Percentiles rank a stretch among this genome's conserved stretches.
Evolutionary conservation across 2,888 invertebrate genomes (phyloP).

Genomic region (Germaria angustata): DNA sequence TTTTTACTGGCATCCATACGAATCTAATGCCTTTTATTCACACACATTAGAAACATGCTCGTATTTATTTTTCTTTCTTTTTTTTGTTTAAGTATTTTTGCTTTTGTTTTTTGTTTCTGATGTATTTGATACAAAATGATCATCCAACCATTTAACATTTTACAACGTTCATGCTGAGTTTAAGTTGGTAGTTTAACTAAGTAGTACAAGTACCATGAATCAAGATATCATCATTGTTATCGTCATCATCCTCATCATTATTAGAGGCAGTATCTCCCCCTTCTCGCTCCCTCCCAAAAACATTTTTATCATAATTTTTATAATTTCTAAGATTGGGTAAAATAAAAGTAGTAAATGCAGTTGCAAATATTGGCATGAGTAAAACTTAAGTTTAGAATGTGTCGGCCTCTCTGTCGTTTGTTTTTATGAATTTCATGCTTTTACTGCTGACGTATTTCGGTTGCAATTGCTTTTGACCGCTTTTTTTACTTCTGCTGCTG

Average conservation of each 20-base stretch:
- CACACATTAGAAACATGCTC: constrained; percentile 9
- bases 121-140: constrained; percentile 47
- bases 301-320: constrained; percentile 45
- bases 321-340: constrained; percentile 2
- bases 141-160: constrained; percentile 61
- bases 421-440: constrained; percentile 2
- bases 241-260: background rate
- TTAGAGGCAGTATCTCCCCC: background rate
- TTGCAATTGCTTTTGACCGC: constrained; percentile 19
- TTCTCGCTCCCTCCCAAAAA: too few species aligned
- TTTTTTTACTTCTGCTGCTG: background rate
- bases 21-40: constrained; percentile 21
- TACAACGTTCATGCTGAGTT: constrained; percentile 30
- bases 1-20: constrained; percentile 16
- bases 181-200: background rate
- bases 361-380: background rate
- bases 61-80: background rate
- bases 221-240: constrained; percentile 22
- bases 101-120: constrained; percentile 1
- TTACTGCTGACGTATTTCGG: constrained; percentile 34
- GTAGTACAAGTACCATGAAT: constrained; percentile 20
- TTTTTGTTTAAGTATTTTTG: background rate
- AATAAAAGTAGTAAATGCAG: constrained; percentile 41
- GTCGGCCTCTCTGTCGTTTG: background rate
- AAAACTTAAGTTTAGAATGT: constrained; percentile 24